Evolutionary conservation across 35 echinoderm and acorn worm species (phyloP).

Genomic region (Apostichopus parvimensis): DNA sequence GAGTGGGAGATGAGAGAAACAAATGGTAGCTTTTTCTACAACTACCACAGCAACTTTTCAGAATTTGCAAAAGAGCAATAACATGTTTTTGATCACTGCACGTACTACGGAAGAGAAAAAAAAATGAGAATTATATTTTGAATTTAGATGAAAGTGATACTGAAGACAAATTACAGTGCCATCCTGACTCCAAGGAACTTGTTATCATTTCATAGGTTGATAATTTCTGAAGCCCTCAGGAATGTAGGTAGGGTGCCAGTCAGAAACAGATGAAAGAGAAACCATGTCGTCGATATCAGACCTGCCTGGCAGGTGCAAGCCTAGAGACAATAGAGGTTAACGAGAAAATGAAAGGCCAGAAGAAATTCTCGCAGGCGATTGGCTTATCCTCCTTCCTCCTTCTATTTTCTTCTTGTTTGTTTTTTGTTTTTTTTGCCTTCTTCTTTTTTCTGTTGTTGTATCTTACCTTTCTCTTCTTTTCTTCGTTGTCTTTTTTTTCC

Average conservation of each 20-base stretch:
- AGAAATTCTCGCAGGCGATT: conserved; percentile 1
- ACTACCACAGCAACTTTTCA: no score
- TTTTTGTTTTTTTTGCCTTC: background rate
- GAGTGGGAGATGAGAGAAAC: no score
- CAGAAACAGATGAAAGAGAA: background rate
- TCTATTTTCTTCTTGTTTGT: background rate
- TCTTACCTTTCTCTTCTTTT: background rate
- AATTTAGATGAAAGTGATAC: conserved; percentile 32
- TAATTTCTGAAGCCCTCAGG: conserved; percentile 40
- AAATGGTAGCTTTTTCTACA: no score
- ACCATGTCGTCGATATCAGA: background rate
- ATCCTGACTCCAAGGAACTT: background rate
- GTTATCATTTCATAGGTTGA: conserved; percentile 41
- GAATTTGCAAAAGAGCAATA: background rate
- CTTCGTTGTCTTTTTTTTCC: background rate
- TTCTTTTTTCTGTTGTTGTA: background rate
- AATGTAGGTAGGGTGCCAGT: conserved; percentile 26
- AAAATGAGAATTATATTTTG: background rate
- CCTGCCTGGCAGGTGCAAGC: conserved; percentile 28
- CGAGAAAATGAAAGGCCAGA: conserved; percentile 25
- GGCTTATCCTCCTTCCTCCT: background rate
- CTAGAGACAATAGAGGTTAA: conserved; percentile 35
- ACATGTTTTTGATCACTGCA: background rate
- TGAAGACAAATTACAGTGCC: background rate
- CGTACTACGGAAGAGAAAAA: background rate